phyloP scores from a whole-genome alignment of 1,140 invertebrate species.

The Oryzaephilus surinamensis region DNA sequence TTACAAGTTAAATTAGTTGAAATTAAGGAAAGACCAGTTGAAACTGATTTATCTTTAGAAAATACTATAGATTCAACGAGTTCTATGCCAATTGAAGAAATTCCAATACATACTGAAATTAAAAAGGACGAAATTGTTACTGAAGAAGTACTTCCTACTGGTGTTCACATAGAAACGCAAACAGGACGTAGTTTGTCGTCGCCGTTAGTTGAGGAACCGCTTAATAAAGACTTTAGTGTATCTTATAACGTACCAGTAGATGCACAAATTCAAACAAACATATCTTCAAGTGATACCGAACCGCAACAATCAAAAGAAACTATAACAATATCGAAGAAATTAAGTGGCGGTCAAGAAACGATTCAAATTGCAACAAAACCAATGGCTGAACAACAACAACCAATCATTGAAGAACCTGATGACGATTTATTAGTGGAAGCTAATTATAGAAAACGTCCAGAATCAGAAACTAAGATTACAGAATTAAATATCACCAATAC shows the following conservation, averaged over 20 bases:
- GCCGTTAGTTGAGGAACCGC: constrained; percentile 19
- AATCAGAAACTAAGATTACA: constrained; percentile 37
- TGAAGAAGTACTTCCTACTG: constrained; percentile 19
- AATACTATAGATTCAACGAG: constrained; percentile 48
- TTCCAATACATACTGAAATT: constrained; percentile 17
- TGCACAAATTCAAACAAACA: constrained; percentile 50
- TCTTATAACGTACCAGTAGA: constrained; percentile 42
- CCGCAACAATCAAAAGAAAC: constrained; percentile 48
- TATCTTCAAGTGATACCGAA: constrained; percentile 33
- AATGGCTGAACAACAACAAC: constrained; percentile 40
- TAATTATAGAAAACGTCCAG: constrained; percentile 49
- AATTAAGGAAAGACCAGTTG: constrained; percentile 18
- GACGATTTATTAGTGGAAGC: constrained; percentile 62
- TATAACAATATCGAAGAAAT: constrained; percentile 57
- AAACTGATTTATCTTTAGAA: constrained; percentile 37
- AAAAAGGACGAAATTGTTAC: constrained; percentile 20
- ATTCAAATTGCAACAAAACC: constrained; percentile 65
- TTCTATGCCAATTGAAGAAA: constrained; percentile 50
- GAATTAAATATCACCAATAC: constrained; percentile 54
- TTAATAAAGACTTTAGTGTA: constrained; percentile 37
- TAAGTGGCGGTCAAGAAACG: constrained; percentile 57
- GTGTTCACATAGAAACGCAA: constrained; percentile 42
- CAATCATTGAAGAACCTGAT: constrained; percentile 38
- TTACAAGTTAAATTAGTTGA: constrained; percentile 38
- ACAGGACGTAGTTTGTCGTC: constrained; percentile 44